These are phyloP conservation scores for Cygnus atratus DNA, from an alignment of 2,113 vertebrate genomes.

Conservation along the genomic window DNA sequence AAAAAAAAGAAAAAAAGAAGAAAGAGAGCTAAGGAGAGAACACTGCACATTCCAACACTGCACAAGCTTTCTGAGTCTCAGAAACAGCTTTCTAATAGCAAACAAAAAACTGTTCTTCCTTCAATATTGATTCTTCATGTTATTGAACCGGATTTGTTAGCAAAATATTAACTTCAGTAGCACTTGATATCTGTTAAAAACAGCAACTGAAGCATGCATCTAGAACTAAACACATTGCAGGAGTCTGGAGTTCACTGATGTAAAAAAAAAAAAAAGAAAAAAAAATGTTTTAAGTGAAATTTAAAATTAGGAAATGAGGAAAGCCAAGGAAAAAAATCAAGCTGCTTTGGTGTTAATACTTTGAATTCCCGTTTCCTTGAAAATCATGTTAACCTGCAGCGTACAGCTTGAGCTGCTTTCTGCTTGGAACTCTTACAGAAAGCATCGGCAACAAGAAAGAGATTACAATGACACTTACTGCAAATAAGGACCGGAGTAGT, in stretches of 20 bases:
- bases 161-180: not conserved
- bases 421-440: not conserved
- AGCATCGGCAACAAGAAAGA: not conserved
- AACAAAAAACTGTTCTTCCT: not conserved
- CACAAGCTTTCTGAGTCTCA: not conserved
- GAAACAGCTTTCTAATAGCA: accelerated
- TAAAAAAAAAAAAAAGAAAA: not conserved
- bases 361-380: not conserved
- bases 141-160: not conserved
- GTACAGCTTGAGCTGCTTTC: not conserved
- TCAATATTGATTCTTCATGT: not conserved
- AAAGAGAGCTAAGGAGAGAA: not conserved
- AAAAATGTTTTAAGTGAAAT: not conserved
- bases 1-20: not conserved
- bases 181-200: not conserved
- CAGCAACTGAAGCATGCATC: not conserved
- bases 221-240: not conserved
- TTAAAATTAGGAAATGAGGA: not conserved
- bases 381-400: not conserved
- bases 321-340: not conserved
- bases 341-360: not conserved
- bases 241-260: not conserved
- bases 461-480: not conserved
- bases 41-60: not conserved
- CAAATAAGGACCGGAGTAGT: not conserved